Percentiles rank a stretch among this genome's conserved stretches.
Conservation (phyloP, 2,888 invertebrate genomes). For the Philereme transversata region DNA sequence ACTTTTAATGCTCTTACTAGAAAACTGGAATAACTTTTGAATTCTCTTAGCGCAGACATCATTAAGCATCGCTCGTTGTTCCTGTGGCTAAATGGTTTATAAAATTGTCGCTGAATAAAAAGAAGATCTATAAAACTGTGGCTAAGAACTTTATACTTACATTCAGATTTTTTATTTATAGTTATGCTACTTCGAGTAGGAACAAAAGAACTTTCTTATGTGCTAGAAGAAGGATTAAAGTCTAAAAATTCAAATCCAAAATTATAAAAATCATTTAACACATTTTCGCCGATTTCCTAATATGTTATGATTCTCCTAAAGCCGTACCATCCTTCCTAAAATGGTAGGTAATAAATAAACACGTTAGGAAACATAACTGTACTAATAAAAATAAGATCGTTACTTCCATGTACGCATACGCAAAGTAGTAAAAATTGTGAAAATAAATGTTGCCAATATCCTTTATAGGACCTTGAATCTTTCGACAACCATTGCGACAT, state of each 20-base stretch:
- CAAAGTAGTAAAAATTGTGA: background rate
- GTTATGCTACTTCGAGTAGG: too few relatives aligned
- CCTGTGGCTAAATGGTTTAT: conserved; percentile 12
- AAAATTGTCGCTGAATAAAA: conserved; percentile 15
- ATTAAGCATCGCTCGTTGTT: conserved; percentile 13
- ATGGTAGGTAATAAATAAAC: conserved; percentile 6
- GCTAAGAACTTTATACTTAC: background rate
- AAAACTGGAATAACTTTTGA: conserved; percentile 10
- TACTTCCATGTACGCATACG: background rate
- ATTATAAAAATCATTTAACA: too few relatives aligned
- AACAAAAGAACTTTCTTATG: too few relatives aligned
- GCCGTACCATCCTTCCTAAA: background rate
- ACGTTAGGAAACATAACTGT: conserved; percentile 6
- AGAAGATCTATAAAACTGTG: conserved; percentile 8
- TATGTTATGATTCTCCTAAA: background rate
- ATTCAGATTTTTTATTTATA: too few relatives aligned
- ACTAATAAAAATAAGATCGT: conserved; percentile 6
- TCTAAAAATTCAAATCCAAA: too few relatives aligned
- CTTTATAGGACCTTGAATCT: background rate
- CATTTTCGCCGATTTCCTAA: too few relatives aligned
- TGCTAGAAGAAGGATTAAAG: too few relatives aligned
- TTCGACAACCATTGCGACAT: too few relatives aligned
- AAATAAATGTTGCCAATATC: background rate
- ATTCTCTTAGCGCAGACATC: conserved; percentile 11
- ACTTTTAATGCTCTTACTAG: background rate